Conservation (phyloP, 2,113 vertebrate species). For the Alosa alosa region DNA sequence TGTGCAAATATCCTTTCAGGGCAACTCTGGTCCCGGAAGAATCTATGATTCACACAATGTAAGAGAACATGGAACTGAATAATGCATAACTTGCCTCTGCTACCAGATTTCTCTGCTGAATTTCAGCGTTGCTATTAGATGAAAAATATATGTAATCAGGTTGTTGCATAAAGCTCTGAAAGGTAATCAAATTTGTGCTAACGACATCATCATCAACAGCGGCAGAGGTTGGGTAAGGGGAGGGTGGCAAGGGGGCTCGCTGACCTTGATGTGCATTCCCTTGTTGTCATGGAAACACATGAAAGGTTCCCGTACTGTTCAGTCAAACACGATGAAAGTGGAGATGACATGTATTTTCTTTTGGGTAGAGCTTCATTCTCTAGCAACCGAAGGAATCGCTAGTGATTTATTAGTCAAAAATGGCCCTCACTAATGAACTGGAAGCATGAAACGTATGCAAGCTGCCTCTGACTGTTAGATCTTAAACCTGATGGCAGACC, state of each 20-base stretch:
- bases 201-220: constrained; percentile 57
- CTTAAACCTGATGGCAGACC: not conserved
- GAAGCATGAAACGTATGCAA: constrained; percentile 21
- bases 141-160: constrained; percentile 34
- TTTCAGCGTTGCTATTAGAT: constrained; percentile 46
- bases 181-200: constrained; percentile 70
- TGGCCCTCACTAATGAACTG: not conserved
- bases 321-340: constrained; percentile 70
- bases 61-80: constrained; percentile 56
- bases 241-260: constrained; percentile 66
- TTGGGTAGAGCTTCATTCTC: constrained; percentile 19
- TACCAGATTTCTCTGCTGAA: constrained; percentile 19
- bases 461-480: not conserved
- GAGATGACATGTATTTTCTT: constrained; percentile 43
- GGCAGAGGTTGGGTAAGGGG: constrained; percentile 25
- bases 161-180: constrained; percentile 49
- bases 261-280: constrained; percentile 78
- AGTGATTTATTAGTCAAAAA: not conserved
- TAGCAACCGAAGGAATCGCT: not conserved
- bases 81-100: constrained; percentile 62
- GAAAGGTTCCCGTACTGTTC: constrained; percentile 71
- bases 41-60: constrained; percentile 26
- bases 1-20: not conserved
- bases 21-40: not conserved
- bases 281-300: constrained; percentile 85